Evolutionary conservation across 1,140 invertebrate species (phyloP), one percentile per base, ranked within the genome.

Genomic region (Aricia agestis): DNA sequence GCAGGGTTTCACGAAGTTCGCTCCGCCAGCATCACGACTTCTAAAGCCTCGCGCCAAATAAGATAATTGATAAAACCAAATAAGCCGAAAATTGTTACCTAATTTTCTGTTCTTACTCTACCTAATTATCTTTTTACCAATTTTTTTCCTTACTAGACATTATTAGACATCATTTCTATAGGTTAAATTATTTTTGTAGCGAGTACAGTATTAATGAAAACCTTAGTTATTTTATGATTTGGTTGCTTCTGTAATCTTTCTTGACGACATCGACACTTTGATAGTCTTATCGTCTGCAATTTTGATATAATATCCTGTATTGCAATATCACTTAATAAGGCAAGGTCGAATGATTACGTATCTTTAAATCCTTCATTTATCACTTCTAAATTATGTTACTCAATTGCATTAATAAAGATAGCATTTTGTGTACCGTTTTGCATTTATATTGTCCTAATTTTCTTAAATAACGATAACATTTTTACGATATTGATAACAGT

Each of bases 1-100:
- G 78, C 93, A 95, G 72, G 96, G 95, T 13, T 97, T 97, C 87
- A 92, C 93, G 70, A 96, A 96, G 89, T 94, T 97, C 86, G 95
- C 96, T 57, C 94, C 96, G 75, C 96, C 96, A 69, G 93, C 95
- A 6, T 96, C 94, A 76, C 94, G 96, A 78, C 93, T 95, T 76
- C 94, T 97, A 77, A 96, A 96, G 82, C 96, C 96, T n/a, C 82
- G 89, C 67, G 82, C 84, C 69, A 92, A 91, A 73, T 91, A 79
- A 76, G 18, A 63, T 1, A 7, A 19, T 19, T 6, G 59, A 17
- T 6, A 18, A 2, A 36, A 52, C 45, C 45, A 52, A 52, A 52
- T 1, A 52, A 52, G 36, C 6, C 32, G 32, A 32, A 36, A 36
- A 36, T 9, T 36, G 36, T 36, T 36, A 36, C 36, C 36, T 52